phyloP scores from a whole-genome alignment of 2,113 vertebrate genomes.

The Cariama cristata region DNA sequence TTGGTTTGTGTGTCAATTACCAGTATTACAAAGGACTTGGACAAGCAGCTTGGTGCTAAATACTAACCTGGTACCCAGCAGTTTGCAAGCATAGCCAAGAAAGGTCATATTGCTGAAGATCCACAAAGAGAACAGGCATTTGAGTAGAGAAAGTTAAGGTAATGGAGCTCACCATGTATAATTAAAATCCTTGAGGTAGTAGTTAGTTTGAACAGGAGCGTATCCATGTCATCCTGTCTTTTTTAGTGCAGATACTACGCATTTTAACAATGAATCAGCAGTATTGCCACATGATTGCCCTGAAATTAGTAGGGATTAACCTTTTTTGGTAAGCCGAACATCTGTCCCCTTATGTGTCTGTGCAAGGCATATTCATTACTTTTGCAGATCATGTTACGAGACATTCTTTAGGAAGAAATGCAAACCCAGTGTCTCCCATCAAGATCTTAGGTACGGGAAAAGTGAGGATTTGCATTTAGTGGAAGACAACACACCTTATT shows the following conservation, averaged over 20 bases:
- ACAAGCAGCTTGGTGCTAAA: not conserved
- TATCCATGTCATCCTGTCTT: not conserved
- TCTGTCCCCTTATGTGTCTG: constrained; percentile 8
- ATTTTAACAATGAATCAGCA: constrained; percentile 40
- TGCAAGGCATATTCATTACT: not conserved
- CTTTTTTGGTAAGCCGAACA: not conserved
- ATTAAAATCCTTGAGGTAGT: not conserved
- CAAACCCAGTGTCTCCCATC: not conserved
- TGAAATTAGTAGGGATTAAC: constrained; percentile 41
- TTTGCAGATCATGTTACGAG: not conserved
- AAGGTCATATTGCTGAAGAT: not conserved
- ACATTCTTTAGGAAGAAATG: not conserved
- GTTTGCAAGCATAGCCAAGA: not conserved
- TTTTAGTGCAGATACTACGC: not conserved
- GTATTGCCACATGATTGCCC: constrained; percentile 34
- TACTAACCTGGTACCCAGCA: not conserved
- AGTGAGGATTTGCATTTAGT: not conserved
- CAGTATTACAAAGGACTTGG: not conserved
- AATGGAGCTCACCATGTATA: not conserved
- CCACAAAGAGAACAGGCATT: not conserved
- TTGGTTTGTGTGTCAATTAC: fast-evolving
- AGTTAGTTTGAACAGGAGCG: not conserved
- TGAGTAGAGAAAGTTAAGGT: not conserved
- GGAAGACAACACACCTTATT: not conserved
- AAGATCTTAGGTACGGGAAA: not conserved